phyloP scores from a whole-genome alignment of 1,140 invertebrate genomes.

The Papilio xuthus region DNA sequence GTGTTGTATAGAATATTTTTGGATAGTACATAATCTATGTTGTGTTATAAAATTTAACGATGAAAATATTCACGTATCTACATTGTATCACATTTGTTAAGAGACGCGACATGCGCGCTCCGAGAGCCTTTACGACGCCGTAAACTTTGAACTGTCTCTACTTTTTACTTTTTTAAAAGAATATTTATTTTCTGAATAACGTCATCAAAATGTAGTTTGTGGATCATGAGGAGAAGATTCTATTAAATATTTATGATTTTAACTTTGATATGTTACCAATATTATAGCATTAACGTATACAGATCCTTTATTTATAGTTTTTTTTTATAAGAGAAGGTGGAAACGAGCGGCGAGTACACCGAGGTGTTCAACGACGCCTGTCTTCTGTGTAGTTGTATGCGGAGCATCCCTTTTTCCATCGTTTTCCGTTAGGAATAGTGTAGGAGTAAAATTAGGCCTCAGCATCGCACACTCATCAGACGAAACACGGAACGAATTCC shows the following conservation, averaged over 20 bases:
- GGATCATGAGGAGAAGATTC: not conserved
- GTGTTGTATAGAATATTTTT: conserved; percentile 48
- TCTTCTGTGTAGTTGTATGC: no score
- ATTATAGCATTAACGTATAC: no score
- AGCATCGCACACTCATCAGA: no score
- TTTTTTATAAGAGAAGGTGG: no score
- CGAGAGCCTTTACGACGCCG: conserved; percentile 69
- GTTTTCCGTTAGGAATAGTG: no score
- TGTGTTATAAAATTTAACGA: conserved; percentile 56
- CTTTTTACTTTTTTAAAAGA: conserved; percentile 48
- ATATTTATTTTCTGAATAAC: not conserved
- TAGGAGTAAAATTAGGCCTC: no score
- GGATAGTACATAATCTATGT: conserved; percentile 46
- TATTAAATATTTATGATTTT: not conserved
- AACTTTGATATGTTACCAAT: not conserved
- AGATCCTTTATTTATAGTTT: no score
- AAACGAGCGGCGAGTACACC: no score
- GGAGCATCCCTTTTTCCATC: no score
- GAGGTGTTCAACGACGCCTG: no score
- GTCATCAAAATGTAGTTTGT: conserved; percentile 13
- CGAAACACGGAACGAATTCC: no score
- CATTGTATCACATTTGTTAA: conserved; percentile 67
- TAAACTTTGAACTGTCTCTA: conserved; percentile 75
- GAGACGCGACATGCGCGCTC: conserved; percentile 54
- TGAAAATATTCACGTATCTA: conserved; percentile 60